Base-by-base conservation (phyloP, 1,140 invertebrate species). In the Chelonus insularis region DNA sequence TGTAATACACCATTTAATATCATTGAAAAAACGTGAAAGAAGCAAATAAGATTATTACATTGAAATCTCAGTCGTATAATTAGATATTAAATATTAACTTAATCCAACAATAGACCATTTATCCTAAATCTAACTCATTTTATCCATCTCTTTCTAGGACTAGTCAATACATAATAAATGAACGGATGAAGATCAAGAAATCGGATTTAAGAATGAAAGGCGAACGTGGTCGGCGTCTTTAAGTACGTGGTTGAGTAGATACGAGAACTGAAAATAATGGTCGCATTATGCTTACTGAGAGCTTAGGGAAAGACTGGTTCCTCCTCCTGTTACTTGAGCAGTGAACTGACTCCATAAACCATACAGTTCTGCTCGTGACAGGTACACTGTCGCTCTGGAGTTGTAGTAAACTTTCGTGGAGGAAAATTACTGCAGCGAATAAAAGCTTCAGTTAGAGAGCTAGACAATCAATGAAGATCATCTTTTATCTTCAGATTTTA, bases 221-320 rank as follows among this genome's bases (percentile, higher is more conserved):
- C 8, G 16, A 9, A 25, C n/a, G 20, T 45, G 39, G 54, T 57
- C 29, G 14, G 23, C n/a, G 7, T 43, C 54, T 57, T 57, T 14
- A 43, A 57, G 59, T 47, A 21, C 9, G 9, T 36, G 7, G 9
- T 34, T 36, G 25, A n/a, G 43, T 57, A 51, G n/a, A 51, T 3
- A 18, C 64, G 64, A 69, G 67, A 69, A 66, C 67, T 72, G 72
- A 25, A 73, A 71, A 74, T 74, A 74, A 74, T 74, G 70, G 71
- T 57, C n/a, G 50, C 68, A 73, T 73, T 73, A 73, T 71, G 70
- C 68, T 69, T 57, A 50, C 65, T 54, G 62, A 69, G 66, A 64
- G 68, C 51, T 66, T 37, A 39, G n/a, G 20, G 51, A 69, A 63
- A 69, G 67, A 57, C 57, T 43, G 45, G 50, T 66, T 48, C 63